Percentiles rank a stretch among this genome's conserved stretches.
Evolutionary conservation across 1,140 invertebrate genomes (phyloP).

Genomic region (Orchestia grillus): DNA sequence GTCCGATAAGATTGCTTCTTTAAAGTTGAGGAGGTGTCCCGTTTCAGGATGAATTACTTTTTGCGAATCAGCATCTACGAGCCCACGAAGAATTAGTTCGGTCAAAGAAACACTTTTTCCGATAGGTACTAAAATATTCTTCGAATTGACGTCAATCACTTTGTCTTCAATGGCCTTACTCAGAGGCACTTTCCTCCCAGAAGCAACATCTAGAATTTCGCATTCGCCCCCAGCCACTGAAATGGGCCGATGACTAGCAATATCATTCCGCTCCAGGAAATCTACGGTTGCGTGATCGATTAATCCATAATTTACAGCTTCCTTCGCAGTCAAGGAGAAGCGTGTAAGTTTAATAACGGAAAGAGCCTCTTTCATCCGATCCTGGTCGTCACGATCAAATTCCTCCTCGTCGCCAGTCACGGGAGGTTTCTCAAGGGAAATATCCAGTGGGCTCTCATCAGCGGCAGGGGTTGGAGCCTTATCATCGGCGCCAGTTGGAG

Average conservation of each 20-base stretch:
- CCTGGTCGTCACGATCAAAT: background rate
- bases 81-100: constrained; percentile 84
- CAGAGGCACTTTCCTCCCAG: constrained; percentile 83
- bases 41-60: constrained; percentile 93
- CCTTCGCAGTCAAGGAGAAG: constrained; percentile 77
- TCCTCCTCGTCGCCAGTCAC: background rate
- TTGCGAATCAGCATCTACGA: constrained; percentile 82
- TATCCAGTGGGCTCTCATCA: background rate
- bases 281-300: constrained; percentile 82
- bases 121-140: constrained; percentile 84
- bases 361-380: background rate
- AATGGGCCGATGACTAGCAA: constrained; percentile 82
- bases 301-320: constrained; percentile 81
- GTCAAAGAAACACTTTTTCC: constrained; percentile 85
- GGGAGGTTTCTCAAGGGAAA: too few species aligned
- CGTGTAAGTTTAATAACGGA: constrained; percentile 67
- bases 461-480: background rate
- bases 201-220: constrained; percentile 84
- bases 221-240: constrained; percentile 83
- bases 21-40: constrained; percentile 80
- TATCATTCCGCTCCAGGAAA: constrained; percentile 75
- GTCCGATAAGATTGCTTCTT: constrained; percentile 88
- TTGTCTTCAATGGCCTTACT: constrained; percentile 87
- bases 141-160: constrained; percentile 82
- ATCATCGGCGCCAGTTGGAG: background rate